Conservation (phyloP, 2,888 invertebrate species). For the Heliconius aoede region DNA sequence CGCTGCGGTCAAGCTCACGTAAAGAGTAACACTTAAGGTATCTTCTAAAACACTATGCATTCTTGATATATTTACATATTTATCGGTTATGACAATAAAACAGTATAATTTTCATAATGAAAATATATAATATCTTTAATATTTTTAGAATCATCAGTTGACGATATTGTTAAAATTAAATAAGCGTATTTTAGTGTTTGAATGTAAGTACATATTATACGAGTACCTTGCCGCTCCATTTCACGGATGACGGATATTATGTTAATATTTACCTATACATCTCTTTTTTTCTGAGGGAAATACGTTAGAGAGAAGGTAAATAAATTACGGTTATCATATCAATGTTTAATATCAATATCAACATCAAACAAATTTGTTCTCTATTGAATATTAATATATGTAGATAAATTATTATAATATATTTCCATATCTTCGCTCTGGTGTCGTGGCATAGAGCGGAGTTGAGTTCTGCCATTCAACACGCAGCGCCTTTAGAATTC, state of each 20-base stretch:
- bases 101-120: background rate
- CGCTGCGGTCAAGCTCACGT: slow-evolving; percentile 1
- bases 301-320: background rate
- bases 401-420: no score
- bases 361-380: no score
- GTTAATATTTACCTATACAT: no score
- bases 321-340: background rate
- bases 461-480: no score
- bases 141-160: background rate
- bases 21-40: background rate
- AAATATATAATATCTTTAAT: background rate
- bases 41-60: background rate
- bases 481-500: no score
- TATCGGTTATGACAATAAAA: background rate
- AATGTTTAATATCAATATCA: no score
- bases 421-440: no score
- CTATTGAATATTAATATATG: no score
- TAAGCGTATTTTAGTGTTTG: background rate
- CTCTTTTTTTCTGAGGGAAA: background rate
- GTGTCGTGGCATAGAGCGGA: no score
- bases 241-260: background rate
- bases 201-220: background rate
- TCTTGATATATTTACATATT: background rate
- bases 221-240: background rate
- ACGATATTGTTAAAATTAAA: background rate